Evolutionary conservation across 2,888 invertebrate species (phyloP).

Genomic region (Sarcophaga variegata): DNA sequence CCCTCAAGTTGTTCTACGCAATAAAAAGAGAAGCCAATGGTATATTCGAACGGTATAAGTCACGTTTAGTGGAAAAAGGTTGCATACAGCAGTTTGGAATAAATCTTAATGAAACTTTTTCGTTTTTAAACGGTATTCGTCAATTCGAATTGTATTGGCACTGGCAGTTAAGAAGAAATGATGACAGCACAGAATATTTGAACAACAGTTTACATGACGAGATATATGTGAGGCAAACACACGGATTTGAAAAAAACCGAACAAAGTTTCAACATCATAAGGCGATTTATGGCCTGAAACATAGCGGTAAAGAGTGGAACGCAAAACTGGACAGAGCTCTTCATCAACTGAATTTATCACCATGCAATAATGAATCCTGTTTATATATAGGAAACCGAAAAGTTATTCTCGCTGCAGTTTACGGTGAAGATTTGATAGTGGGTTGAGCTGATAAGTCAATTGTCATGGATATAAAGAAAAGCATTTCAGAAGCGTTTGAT

Average conservation of each 20-base stretch:
- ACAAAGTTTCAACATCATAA: conserved; percentile 4
- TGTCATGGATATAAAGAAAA: neutral
- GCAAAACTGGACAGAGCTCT: conserved; percentile 41
- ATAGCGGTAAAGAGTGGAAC: conserved; percentile 68
- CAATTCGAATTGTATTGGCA: conserved; percentile 34
- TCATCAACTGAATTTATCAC: conserved; percentile 48
- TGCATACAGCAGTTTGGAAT: conserved; percentile 19
- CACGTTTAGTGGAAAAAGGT: conserved; percentile 35
- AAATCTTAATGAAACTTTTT: conserved; percentile 60
- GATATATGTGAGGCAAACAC: conserved; percentile 18
- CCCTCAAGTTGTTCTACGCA: too few relatives aligned
- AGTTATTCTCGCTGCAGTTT: conserved; percentile 25
- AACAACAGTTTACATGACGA: conserved; percentile 10
- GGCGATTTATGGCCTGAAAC: conserved; percentile 67
- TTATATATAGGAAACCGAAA: conserved; percentile 22
- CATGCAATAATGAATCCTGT: conserved; percentile 61
- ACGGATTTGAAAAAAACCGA: neutral
- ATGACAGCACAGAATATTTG: conserved; percentile 42
- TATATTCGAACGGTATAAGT: too few relatives aligned
- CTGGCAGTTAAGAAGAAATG: conserved; percentile 41
- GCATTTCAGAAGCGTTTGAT: conserved; percentile 22
- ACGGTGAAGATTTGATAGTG: conserved; percentile 40
- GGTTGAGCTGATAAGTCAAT: neutral
- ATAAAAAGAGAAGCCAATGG: too few relatives aligned
- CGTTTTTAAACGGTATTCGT: conserved; percentile 52